A percentile compares a stretch with the other conserved stretches of the same genome.
Conservation (phyloP, 2,113 vertebrate species). For the Notarius quadriscutis region DNA sequence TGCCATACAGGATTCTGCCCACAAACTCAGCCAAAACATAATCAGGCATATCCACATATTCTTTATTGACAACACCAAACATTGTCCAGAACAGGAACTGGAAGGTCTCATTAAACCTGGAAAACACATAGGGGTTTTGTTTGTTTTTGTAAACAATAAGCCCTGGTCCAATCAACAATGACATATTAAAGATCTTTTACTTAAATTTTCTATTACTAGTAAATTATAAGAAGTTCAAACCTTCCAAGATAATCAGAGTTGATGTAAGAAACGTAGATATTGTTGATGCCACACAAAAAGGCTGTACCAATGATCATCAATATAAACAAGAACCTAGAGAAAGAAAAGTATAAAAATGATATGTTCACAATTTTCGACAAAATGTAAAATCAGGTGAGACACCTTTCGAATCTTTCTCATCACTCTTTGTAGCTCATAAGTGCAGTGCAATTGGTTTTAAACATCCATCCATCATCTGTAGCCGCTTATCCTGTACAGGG, state of each 20-base stretch:
- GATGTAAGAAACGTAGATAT: slow-evolving; percentile 85
- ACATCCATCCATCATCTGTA: no score
- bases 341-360: not conserved
- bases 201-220: not conserved
- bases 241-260: slow-evolving; percentile 79
- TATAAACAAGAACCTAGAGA: slow-evolving; percentile 86
- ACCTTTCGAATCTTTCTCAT: not conserved
- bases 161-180: not conserved
- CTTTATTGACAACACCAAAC: slow-evolving; percentile 84
- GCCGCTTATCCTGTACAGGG: no score
- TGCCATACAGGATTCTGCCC: slow-evolving; percentile 81
- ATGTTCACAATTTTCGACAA: not conserved
- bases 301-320: slow-evolving; percentile 90
- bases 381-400: not conserved
- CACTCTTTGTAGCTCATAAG: not conserved
- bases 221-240: slow-evolving; percentile 60
- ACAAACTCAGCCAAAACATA: slow-evolving; percentile 80
- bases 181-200: not conserved
- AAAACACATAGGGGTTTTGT: not conserved
- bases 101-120: slow-evolving; percentile 88
- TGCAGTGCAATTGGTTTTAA: no score
- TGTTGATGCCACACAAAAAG: slow-evolving; percentile 90
- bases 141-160: not conserved
- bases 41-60: slow-evolving; percentile 81
- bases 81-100: slow-evolving; percentile 93